These are phyloP conservation scores for Kryptolebias marmoratus DNA, from an alignment of 2,113 vertebrate genomes.

Conservation along the genomic window DNA sequence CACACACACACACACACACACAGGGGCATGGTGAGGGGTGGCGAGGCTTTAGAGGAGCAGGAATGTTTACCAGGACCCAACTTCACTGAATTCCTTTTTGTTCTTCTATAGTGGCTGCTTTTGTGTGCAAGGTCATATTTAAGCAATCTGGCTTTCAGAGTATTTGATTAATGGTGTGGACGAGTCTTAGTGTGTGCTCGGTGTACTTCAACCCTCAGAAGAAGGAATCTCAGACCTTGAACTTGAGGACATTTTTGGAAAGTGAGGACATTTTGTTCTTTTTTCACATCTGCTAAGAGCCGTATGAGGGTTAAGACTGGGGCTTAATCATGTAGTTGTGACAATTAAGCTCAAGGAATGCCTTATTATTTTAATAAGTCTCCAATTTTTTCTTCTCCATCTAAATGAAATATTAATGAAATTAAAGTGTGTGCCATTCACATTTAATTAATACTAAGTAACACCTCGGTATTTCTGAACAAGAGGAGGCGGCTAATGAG, in stretches of 20 bases:
- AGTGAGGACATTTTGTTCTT: conserved; percentile 5
- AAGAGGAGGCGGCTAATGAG: conserved; percentile 60
- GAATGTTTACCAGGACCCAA: conserved; percentile 65
- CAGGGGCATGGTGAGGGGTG: conserved; percentile 19
- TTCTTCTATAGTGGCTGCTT: conserved; percentile 54
- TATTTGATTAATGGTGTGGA: conserved; percentile 42
- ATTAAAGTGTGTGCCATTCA: conserved; percentile 33
- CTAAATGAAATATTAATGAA: conserved; percentile 30
- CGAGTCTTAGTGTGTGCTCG: conserved; percentile 1
- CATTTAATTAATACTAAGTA: conserved; percentile 56
- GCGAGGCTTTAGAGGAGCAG: conserved; percentile 50
- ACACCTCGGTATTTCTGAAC: conserved; percentile 34
- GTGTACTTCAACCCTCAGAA: neutral
- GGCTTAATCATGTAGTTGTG: neutral
- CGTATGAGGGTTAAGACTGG: neutral
- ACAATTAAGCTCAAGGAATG: conserved; percentile 1
- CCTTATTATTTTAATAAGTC: conserved; percentile 29
- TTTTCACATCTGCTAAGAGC: neutral
- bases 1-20: conserved; percentile 23
- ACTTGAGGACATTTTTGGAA: conserved; percentile 18
- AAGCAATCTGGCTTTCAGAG: conserved; percentile 52
- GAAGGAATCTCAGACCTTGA: neutral
- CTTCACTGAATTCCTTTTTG: conserved; percentile 57
- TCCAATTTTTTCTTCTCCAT: conserved; percentile 6
- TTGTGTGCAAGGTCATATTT: conserved; percentile 66